phyloP scores from a whole-genome alignment of 1,140 invertebrate genomes.

The Drosophila saltans region DNA sequence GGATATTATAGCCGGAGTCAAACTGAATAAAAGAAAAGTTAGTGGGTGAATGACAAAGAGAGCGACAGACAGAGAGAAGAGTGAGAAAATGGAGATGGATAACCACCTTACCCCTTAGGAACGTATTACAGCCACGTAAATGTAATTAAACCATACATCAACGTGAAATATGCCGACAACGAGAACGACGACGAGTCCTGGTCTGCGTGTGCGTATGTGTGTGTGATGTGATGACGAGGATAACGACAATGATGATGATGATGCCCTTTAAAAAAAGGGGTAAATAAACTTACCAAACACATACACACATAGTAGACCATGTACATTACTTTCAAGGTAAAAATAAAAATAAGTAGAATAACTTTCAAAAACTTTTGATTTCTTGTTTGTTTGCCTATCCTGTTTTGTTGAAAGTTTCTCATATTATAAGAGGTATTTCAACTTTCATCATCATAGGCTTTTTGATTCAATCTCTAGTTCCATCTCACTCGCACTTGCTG shows the following conservation, averaged over 20 bases:
- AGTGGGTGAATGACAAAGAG: not conserved
- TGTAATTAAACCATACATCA: slow-evolving; percentile 82
- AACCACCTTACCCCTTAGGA: slow-evolving; percentile 4
- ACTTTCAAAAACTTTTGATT: not conserved
- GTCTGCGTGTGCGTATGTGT: slow-evolving; percentile 14
- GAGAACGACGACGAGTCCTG: slow-evolving; percentile 17
- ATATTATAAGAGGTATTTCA: slow-evolving; percentile 12
- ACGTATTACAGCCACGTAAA: slow-evolving; percentile 72
- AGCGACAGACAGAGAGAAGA: not conserved
- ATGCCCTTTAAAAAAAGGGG: slow-evolving; percentile 5
- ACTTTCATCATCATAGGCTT: not conserved
- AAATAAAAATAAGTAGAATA: not conserved
- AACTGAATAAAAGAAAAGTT: slow-evolving; percentile 19
- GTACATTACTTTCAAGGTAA: slow-evolving; percentile 2
- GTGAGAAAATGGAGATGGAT: not conserved
- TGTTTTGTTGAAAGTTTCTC: not conserved
- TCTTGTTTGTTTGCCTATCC: not conserved
- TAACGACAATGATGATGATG: slow-evolving; percentile 2
- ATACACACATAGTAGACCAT: not conserved
- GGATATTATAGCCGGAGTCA: not conserved
- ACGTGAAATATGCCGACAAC: slow-evolving; percentile 77
- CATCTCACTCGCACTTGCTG: not conserved
- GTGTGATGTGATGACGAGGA: slow-evolving; percentile 8
- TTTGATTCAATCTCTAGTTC: not conserved
- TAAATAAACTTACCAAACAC: slow-evolving; percentile 7